Percentiles rank a stretch among this genome's conserved stretches.
These are phyloP conservation scores for Chloebia gouldiae DNA, from an alignment of 2,113 vertebrate species.

Conservation along the genomic window DNA sequence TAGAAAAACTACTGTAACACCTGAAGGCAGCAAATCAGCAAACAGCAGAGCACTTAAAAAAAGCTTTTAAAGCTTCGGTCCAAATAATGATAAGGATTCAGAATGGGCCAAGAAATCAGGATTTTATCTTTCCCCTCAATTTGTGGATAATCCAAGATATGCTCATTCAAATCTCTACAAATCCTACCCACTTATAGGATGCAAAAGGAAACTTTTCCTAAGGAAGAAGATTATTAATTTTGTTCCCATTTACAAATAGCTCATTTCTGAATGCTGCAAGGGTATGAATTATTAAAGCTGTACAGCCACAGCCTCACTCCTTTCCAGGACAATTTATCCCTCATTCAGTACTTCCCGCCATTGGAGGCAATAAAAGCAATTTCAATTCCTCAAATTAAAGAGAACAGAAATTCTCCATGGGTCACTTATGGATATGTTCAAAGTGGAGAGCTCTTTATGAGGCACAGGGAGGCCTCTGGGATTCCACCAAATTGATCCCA, in stretches of 20 bases:
- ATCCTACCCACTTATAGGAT: not conserved
- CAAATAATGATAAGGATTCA: not conserved
- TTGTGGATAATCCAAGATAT: not conserved
- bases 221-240: not conserved
- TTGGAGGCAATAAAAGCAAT: conserved; percentile 41
- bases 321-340: conserved; percentile 19
- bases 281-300: not conserved
- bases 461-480: conserved; percentile 16
- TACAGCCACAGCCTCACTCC: not conserved
- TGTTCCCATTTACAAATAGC: not conserved
- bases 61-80: not conserved
- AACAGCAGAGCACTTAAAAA: not conserved
- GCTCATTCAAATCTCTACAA: not conserved
- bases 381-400: conserved; percentile 51
- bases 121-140: not conserved
- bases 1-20: not conserved
- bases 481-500: conserved; percentile 57
- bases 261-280: not conserved
- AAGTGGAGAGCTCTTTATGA: conserved; percentile 60
- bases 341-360: conserved; percentile 7
- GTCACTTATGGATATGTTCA: conserved; percentile 32
- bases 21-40: not conserved
- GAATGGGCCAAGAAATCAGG: not conserved
- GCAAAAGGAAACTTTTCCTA: not conserved
- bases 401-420: conserved; percentile 41